phyloP scores from a whole-genome alignment of 2,113 vertebrate species.

The Mohoua ochrocephala region DNA sequence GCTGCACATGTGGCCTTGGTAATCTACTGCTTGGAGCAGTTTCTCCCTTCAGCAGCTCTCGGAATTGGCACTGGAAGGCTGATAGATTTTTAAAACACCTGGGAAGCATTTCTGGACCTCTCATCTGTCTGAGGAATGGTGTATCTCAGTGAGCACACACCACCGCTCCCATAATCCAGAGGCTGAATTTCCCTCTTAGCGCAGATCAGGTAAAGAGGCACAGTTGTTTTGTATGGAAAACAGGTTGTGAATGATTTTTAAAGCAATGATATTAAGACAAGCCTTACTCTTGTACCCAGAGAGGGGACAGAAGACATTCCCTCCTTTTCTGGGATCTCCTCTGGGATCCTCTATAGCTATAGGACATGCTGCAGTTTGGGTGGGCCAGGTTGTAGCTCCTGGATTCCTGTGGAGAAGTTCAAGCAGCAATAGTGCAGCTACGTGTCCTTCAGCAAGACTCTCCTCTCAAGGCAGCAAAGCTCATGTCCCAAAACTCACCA shows the following conservation, averaged over 20 bases:
- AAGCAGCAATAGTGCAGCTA: background rate
- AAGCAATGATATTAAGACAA: background rate
- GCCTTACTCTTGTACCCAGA: background rate
- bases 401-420: background rate
- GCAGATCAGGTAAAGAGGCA: background rate
- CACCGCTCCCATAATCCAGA: background rate
- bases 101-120: background rate
- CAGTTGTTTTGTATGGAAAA: background rate
- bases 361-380: background rate
- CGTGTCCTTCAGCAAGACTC: background rate
- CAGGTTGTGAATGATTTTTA: background rate
- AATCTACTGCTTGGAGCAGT: background rate
- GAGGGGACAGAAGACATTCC: background rate
- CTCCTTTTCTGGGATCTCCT: background rate
- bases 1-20: background rate
- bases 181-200: background rate
- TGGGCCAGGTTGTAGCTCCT: background rate
- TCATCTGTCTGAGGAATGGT: background rate
- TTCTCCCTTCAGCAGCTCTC: conserved; percentile 2
- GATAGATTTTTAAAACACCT: background rate
- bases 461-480: background rate
- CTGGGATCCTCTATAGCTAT: background rate
- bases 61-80: background rate
- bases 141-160: background rate
- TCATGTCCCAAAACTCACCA: background rate